These are phyloP conservation scores for honey bee (Apis mellifera) DNA, from an alignment of 1,140 invertebrate species.

Conservation along the genomic window DNA sequence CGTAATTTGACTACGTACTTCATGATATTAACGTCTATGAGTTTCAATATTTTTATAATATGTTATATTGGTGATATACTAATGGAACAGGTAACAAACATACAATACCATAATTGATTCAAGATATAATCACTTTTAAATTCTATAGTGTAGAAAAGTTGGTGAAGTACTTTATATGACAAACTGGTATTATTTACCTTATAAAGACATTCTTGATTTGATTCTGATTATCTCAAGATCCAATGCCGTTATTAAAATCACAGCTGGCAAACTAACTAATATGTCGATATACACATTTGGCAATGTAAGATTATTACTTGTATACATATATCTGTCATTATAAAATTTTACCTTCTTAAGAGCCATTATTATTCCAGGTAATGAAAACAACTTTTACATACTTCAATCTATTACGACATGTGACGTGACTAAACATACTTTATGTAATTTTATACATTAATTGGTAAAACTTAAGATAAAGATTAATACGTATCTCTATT, in stretches of 20 bases:
- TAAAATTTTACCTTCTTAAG: not conserved
- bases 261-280: conserved; percentile 63
- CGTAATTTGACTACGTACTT: conserved; percentile 35
- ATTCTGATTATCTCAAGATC: conserved; percentile 65
- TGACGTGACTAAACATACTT: not conserved
- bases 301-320: conserved; percentile 49
- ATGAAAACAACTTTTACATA: conserved; percentile 59
- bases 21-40: conserved; percentile 45
- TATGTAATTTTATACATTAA: not conserved
- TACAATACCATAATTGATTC: not conserved
- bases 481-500: too few relatives aligned
- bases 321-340: too few relatives aligned
- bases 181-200: conserved; percentile 63
- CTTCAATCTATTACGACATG: conserved; percentile 48
- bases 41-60: conserved; percentile 68
- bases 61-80: conserved; percentile 69
- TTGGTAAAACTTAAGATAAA: not conserved
- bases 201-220: conserved; percentile 50
- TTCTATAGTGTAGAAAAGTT: conserved; percentile 21
- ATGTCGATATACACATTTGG: conserved; percentile 66
- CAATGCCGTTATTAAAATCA: conserved; percentile 56
- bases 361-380: conserved; percentile 50
- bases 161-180: conserved; percentile 62
- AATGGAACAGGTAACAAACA: conserved; percentile 56
- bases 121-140: not conserved